Evolutionary conservation across 2,888 invertebrate species (phyloP).

Genomic region (Hetaerina titia): DNA sequence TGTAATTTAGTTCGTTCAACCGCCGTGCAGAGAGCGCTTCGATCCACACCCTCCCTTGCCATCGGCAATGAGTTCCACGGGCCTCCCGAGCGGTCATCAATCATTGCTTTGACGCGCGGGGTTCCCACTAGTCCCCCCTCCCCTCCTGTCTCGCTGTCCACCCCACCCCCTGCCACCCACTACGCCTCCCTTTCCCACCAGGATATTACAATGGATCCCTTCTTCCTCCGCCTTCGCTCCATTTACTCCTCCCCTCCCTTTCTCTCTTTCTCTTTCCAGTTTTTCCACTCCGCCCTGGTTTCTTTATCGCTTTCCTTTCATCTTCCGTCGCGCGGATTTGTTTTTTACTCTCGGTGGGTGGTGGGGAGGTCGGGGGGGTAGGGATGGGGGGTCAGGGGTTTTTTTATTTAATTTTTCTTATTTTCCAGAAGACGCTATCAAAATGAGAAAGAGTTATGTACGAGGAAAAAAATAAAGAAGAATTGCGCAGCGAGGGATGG

Average conservation of each 20-base stretch:
- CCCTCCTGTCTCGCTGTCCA: background rate
- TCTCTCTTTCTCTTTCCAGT: background rate
- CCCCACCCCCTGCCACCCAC: background rate
- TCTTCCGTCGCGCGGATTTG: background rate
- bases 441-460: conserved; percentile 24
- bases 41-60: background rate
- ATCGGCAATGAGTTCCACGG: background rate
- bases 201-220: conserved; percentile 34
- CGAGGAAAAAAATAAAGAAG: background rate
- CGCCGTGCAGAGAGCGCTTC: background rate
- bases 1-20: conserved; percentile 41
- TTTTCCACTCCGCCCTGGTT: background rate
- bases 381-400: no score
- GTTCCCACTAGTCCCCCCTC: conserved; percentile 2
- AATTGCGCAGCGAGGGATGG: background rate
- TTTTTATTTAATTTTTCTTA: background rate
- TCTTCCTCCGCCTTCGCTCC: background rate
- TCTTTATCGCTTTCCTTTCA: conserved; percentile 8
- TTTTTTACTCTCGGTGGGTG: background rate
- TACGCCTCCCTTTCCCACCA: background rate
- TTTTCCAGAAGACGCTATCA: conserved; percentile 21
- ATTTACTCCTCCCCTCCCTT: background rate
- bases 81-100: conserved; percentile 34
- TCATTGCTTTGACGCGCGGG: conserved; percentile 40
- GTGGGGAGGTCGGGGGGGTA: background rate